Conservation (phyloP, 2,888 invertebrate genomes). For the Hypselothyrea guttata region DNA sequence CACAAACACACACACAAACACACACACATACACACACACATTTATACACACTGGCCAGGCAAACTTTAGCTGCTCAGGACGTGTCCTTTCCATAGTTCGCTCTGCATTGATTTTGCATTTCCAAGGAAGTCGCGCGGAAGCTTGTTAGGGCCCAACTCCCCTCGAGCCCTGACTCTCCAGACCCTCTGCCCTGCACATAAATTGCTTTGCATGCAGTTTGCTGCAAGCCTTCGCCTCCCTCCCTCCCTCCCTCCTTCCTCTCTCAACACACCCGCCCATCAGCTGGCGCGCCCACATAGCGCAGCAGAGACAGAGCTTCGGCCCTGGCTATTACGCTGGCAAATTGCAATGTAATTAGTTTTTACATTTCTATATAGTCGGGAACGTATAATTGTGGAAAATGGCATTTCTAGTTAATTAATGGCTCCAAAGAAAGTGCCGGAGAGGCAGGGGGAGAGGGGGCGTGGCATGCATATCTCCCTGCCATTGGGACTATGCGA, state of each 20-base stretch:
- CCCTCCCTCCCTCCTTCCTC: background rate
- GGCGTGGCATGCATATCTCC: background rate
- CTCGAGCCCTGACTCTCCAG: background rate
- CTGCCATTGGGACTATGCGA: background rate
- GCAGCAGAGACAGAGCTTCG: constrained; percentile 51
- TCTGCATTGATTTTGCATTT: constrained; percentile 75
- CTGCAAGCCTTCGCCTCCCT: constrained; percentile 14
- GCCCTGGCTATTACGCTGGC: constrained; percentile 71
- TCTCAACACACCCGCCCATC: background rate
- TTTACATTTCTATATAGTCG: constrained; percentile 70
- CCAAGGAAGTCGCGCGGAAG: constrained; percentile 73
- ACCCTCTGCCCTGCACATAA: constrained; percentile 40
- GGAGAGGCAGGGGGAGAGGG: background rate
- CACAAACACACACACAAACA: constrained; percentile 15
- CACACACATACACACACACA: constrained; percentile 1
- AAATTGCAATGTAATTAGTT: constrained; percentile 80
- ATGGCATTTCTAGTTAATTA: constrained; percentile 76
- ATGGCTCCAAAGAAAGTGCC: constrained; percentile 51
- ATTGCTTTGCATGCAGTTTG: constrained; percentile 76
- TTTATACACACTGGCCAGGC: constrained; percentile 23
- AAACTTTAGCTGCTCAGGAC: constrained; percentile 64
- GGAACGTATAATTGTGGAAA: constrained; percentile 75
- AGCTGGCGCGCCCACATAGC: constrained; percentile 32
- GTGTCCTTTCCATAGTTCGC: constrained; percentile 59
- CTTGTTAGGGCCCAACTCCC: constrained; percentile 57